These are phyloP conservation scores for Megalops atlanticus DNA, from an alignment of 2,113 vertebrate genomes.

Conservation along the genomic window DNA sequence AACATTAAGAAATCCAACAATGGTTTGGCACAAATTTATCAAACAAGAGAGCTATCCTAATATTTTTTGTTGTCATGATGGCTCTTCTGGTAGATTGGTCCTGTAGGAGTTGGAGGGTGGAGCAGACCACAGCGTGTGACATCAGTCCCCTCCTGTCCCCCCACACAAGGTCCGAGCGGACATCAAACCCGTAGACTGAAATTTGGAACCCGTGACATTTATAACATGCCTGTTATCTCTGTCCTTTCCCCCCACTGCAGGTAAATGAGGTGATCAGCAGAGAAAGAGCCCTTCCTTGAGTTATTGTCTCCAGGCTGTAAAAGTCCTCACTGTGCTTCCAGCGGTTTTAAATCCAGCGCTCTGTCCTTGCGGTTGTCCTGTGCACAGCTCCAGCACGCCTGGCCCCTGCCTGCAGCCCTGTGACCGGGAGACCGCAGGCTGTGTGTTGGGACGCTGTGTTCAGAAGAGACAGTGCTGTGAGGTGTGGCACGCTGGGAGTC, in stretches of 20 bases:
- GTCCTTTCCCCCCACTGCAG: background rate
- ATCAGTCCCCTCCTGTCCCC: background rate
- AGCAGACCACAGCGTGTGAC: no score
- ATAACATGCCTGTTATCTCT: no score
- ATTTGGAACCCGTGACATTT: no score
- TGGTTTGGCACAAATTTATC: constrained; percentile 22
- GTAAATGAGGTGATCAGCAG: background rate
- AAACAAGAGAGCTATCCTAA: background rate
- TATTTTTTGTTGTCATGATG: background rate
- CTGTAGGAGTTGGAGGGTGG: background rate
- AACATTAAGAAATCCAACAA: background rate
- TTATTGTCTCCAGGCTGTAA: no score
- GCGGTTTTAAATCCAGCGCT: no score
- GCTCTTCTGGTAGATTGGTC: background rate
- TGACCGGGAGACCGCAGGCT: background rate
- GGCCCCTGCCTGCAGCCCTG: no score
- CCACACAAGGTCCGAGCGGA: background rate
- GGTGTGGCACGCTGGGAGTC: background rate
- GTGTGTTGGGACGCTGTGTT: background rate
- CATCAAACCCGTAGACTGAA: no score
- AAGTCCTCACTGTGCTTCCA: no score
- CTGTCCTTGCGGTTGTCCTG: no score
- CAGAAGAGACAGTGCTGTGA: background rate
- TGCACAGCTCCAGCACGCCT: no score
- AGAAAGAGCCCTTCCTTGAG: no score